Conservation (phyloP, 2,113 vertebrate genomes). For the Nipponia nippon region DNA sequence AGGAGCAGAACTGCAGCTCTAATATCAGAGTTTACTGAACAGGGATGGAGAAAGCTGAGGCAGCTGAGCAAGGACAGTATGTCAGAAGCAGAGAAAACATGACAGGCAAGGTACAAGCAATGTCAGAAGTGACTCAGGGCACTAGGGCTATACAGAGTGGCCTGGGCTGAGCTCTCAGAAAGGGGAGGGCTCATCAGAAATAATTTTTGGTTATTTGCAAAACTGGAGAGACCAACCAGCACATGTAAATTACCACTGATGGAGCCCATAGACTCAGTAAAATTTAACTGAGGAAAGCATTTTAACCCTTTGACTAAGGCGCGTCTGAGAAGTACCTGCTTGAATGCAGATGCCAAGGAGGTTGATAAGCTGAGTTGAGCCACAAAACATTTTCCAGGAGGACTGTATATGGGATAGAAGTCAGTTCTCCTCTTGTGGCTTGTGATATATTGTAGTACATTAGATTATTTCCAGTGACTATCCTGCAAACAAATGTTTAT, state of each 20-base stretch:
- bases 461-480: not conserved
- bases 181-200: not conserved
- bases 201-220: not conserved
- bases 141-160: not conserved
- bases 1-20: not conserved
- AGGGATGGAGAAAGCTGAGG: not conserved
- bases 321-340: accelerated
- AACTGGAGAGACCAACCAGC: not conserved
- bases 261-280: not conserved
- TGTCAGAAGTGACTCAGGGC: not conserved
- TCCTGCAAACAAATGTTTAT: not conserved
- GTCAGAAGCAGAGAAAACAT: not conserved
- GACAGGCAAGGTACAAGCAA: accelerated
- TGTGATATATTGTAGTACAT: not conserved
- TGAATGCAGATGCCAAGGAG: not conserved
- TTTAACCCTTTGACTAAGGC: not conserved
- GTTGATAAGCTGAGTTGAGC: accelerated
- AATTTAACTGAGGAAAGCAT: not conserved
- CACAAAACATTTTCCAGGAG: not conserved
- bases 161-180: not conserved
- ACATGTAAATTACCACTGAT: not conserved
- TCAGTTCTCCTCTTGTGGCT: not conserved
- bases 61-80: not conserved
- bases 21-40: accelerated
- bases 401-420: not conserved